Conservation (phyloP, 1,140 invertebrate genomes). For the Drosophila triauraria region DNA sequence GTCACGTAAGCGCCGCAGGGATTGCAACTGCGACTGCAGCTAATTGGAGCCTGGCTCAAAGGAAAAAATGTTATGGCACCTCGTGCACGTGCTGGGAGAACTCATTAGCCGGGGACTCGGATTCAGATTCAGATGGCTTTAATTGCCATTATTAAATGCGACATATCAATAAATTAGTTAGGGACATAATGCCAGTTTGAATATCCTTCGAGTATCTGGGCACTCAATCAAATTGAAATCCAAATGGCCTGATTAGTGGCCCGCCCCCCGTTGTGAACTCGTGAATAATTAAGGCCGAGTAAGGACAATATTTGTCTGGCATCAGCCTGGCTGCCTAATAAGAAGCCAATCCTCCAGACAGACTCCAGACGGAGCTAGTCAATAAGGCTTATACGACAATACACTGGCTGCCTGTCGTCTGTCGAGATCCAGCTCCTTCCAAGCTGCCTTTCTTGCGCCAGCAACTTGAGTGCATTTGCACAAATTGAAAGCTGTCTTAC, state of each 20-base stretch:
- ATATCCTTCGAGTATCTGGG: conserved; percentile 11
- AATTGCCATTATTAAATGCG: conserved; percentile 44
- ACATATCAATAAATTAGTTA: conserved; percentile 50
- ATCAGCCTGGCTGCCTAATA: conserved; percentile 21
- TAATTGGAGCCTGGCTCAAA: conserved; percentile 52
- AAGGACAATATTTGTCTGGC: conserved; percentile 45
- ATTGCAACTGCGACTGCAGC: conserved; percentile 55
- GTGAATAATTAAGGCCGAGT: conserved; percentile 47
- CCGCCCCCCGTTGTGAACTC: conserved; percentile 1
- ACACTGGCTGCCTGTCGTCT: conserved; percentile 14
- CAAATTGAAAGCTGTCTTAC: conserved; percentile 61
- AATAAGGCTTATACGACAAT: conserved; percentile 55
- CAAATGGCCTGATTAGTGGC: conserved; percentile 38
- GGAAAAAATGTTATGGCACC: conserved; percentile 64
- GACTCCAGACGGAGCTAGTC: conserved; percentile 14
- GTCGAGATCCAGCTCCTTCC: conserved; percentile 3
- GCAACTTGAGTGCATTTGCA: conserved; percentile 54
- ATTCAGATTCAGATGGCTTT: not conserved
- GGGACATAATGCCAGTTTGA: conserved; percentile 17
- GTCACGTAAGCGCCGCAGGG: conserved; percentile 56
- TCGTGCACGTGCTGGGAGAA: conserved; percentile 36
- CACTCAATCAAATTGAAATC: conserved; percentile 60
- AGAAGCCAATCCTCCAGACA: conserved; percentile 36
- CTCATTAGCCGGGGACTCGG: conserved; percentile 33
- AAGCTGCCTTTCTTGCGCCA: conserved; percentile 22